Evolutionary conservation across 1,140 invertebrate species (phyloP).

Genomic region (Oedothorax gibbosus): DNA sequence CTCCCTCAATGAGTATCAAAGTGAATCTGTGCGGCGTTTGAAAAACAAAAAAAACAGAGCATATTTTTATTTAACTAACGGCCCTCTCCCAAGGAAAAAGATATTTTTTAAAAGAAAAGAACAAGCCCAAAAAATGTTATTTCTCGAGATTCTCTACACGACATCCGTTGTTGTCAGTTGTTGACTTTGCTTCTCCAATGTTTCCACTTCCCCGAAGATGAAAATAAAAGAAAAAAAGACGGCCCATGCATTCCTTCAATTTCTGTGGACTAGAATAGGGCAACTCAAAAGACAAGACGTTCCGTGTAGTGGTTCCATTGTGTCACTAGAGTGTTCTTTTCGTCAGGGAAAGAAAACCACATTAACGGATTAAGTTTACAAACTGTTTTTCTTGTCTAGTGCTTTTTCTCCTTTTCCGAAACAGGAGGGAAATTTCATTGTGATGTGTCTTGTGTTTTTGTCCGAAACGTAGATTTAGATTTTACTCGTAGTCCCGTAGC

Average conservation of each 20-base stretch:
- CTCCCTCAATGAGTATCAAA: constrained; percentile 38
- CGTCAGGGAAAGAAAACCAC: too few species aligned
- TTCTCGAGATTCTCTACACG: constrained; percentile 59
- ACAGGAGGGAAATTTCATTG: constrained; percentile 20
- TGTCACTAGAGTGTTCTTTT: too few species aligned
- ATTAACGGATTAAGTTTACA: not conserved
- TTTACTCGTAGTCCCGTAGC: constrained; percentile 44
- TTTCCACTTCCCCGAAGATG: constrained; percentile 14
- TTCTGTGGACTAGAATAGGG: not conserved
- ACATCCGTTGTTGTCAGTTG: constrained; percentile 44
- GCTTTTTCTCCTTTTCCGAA: constrained; percentile 11
- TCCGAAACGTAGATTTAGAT: constrained; percentile 50
- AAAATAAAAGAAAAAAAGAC: too few species aligned
- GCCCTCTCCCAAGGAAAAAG: constrained; percentile 24
- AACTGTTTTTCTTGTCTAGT: constrained; percentile 7
- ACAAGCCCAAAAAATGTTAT: constrained; percentile 49
- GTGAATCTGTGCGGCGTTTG: constrained; percentile 1
- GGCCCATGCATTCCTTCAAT: not conserved
- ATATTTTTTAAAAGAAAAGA: constrained; percentile 57
- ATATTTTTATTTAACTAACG: constrained; percentile 64
- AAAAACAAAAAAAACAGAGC: constrained; percentile 26
- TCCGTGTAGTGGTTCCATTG: too few species aligned
- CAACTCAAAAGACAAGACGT: too few species aligned
- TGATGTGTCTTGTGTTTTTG: constrained; percentile 36
- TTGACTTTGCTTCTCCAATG: constrained; percentile 37